Evolutionary conservation across 2,113 vertebrate genomes (phyloP).

Genomic region (Perca flavescens): DNA sequence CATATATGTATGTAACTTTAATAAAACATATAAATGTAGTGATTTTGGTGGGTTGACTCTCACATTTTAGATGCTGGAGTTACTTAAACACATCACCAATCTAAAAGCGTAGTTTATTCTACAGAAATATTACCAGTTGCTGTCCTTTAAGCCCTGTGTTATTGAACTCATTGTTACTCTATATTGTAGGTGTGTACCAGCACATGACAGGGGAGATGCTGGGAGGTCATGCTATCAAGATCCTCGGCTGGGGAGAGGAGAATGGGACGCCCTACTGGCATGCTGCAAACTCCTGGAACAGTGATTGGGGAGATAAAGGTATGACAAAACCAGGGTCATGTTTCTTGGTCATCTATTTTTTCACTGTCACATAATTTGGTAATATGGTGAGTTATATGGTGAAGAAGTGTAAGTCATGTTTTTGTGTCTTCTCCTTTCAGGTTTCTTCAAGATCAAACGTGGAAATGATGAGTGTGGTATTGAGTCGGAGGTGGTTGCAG

Average conservation of each 20-base stretch:
- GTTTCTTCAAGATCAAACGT: conserved; percentile 93
- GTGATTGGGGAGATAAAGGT: conserved; percentile 95
- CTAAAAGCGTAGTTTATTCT: neutral
- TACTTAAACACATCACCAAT: neutral
- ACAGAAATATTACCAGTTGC: neutral
- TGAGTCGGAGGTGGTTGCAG: conserved; percentile 90
- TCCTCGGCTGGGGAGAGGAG: conserved; percentile 94
- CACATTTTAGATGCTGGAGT: neutral
- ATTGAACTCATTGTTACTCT: neutral
- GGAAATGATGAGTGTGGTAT: conserved; percentile 93
- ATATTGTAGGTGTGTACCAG: conserved; percentile 91
- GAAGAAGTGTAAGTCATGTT: neutral
- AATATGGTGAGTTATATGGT: neutral
- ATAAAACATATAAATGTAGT: neutral
- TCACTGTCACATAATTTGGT: neutral
- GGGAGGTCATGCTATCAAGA: conserved; percentile 91
- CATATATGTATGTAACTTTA: neutral
- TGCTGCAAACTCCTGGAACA: conserved; percentile 96
- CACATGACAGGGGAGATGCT: conserved; percentile 87
- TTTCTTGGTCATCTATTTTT: neutral
- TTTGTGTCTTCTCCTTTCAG: conserved; percentile 69
- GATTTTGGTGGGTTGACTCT: neutral
- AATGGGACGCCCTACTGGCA: conserved; percentile 90
- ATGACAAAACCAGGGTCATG: conserved; percentile 39
- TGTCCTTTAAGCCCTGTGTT: neutral